Evolutionary conservation across 2,888 invertebrate genomes (phyloP).

Genomic region (Sipha maydis): DNA sequence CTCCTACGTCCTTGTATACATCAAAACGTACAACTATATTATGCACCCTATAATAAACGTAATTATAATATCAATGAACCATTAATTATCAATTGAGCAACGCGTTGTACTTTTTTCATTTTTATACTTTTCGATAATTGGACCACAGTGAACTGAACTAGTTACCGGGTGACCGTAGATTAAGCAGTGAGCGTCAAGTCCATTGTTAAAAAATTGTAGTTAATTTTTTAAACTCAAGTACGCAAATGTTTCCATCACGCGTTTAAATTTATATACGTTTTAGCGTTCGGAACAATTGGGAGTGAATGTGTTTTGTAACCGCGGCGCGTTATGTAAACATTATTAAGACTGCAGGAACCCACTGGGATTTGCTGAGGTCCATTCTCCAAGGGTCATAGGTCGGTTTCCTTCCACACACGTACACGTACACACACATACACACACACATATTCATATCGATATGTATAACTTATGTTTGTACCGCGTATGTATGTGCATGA

Average conservation of each 20-base stretch:
- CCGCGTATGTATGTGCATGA: neutral
- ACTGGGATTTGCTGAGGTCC: conserved; percentile 30
- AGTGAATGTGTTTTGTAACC: conserved; percentile 34
- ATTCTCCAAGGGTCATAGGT: conserved; percentile 29
- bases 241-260: neutral
- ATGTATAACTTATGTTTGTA: no score
- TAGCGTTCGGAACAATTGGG: neutral
- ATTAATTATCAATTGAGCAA: conserved; percentile 23
- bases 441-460: neutral
- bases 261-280: neutral
- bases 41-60: neutral
- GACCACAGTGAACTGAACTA: conserved; percentile 6
- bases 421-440: neutral
- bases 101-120: neutral
- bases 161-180: neutral
- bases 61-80: conserved; percentile 4
- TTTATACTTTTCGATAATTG: neutral
- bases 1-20: neutral
- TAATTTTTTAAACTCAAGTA: neutral
- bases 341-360: neutral
- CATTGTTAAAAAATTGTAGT: neutral
- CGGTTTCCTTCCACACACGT: neutral
- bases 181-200: neutral
- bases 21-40: neutral
- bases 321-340: conserved; percentile 29